These are phyloP conservation scores for Nomada goodeniana DNA, from an alignment of 2,888 invertebrate species.

Conservation along the genomic window DNA sequence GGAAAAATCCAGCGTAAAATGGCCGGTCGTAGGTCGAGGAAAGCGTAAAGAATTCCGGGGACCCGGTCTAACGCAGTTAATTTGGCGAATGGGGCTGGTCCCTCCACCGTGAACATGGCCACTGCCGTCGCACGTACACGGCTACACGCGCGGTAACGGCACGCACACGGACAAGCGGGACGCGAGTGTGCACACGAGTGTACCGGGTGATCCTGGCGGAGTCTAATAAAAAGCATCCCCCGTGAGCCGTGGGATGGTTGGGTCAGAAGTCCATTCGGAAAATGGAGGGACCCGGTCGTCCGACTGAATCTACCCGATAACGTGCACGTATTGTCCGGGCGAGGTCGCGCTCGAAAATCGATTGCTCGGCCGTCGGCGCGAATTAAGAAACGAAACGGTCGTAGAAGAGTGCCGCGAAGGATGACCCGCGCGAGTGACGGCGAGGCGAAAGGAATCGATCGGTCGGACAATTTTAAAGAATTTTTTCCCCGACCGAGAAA, in stretches of 20 bases:
- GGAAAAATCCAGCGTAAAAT: conserved; percentile 80
- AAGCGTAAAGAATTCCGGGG: conserved; percentile 80
- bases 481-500: conserved; percentile 60
- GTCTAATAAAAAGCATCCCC: conserved; percentile 84
- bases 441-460: background rate
- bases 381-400: conserved; percentile 55
- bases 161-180: no score
- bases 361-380: background rate
- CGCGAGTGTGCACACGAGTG: conserved; percentile 35
- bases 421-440: background rate
- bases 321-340: conserved; percentile 79
- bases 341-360: conserved; percentile 37
- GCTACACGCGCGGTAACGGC: conserved; percentile 1
- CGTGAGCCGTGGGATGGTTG: conserved; percentile 78
- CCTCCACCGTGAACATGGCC: conserved; percentile 79
- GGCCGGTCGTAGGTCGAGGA: conserved; percentile 77
- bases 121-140: conserved; percentile 67
- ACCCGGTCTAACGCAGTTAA: conserved; percentile 81
- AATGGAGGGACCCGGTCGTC: conserved; percentile 83
- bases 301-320: conserved; percentile 84
- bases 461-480: conserved; percentile 63
- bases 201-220: conserved; percentile 79
- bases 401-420: background rate
- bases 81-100: conserved; percentile 82
- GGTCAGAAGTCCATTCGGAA: conserved; percentile 85